Conservation (phyloP, 1,140 invertebrate species). For the Drosophila truncata region DNA sequence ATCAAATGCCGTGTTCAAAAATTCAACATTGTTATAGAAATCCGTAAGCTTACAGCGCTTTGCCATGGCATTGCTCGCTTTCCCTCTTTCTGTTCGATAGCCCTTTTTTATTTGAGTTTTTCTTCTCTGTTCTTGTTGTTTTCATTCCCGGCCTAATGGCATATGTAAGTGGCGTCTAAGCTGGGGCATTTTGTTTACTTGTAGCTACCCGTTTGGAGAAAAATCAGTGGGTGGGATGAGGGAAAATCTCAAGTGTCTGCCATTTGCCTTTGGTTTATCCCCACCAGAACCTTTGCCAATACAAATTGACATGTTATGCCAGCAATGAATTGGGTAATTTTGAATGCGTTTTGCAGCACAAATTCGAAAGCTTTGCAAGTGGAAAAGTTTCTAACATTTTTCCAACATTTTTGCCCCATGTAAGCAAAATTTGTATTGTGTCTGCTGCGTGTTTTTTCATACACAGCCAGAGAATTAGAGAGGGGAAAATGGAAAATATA, state of each 20-base stretch:
- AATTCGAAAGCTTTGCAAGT: slow-evolving; percentile 38
- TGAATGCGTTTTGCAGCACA: slow-evolving; percentile 48
- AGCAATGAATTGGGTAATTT: slow-evolving; percentile 81
- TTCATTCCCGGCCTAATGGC: slow-evolving; percentile 65
- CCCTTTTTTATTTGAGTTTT: slow-evolving; percentile 24
- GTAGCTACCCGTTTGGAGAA: slow-evolving; percentile 17
- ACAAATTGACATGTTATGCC: slow-evolving; percentile 80
- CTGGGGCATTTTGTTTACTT: slow-evolving; percentile 63
- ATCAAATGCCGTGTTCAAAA: slow-evolving; percentile 64
- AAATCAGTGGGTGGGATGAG: background rate
- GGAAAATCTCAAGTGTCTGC: slow-evolving; percentile 30
- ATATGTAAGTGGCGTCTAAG: slow-evolving; percentile 75
- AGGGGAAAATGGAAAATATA: background rate
- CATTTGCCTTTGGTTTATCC: slow-evolving; percentile 8
- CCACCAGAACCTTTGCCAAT: slow-evolving; percentile 38
- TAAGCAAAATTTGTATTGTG: slow-evolving; percentile 55
- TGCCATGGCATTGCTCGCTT: slow-evolving; percentile 37
- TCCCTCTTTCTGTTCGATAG: slow-evolving; percentile 23
- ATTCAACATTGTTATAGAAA: slow-evolving; percentile 60
- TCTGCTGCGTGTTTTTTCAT: slow-evolving; percentile 24
- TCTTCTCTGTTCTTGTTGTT: background rate
- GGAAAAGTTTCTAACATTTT: slow-evolving; percentile 58
- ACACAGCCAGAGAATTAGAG: background rate
- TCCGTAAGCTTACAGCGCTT: slow-evolving; percentile 59
- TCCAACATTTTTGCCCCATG: slow-evolving; percentile 44